Evolutionary conservation across 2,888 invertebrate genomes (phyloP).

Genomic region (Polia nebulosa): DNA sequence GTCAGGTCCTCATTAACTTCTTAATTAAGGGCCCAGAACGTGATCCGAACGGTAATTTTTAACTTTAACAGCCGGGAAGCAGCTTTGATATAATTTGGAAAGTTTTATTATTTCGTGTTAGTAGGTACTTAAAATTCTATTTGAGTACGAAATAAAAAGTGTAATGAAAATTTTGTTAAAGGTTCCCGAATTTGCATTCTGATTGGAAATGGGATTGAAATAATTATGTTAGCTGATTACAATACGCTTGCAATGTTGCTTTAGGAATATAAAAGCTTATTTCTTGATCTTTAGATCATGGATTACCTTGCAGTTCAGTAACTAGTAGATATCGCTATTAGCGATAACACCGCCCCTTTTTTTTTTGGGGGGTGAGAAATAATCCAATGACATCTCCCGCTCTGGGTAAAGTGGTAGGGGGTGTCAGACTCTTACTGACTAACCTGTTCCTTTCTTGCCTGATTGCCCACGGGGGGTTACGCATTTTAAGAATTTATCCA

Average conservation of each 20-base stretch:
- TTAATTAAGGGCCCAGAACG: slow-evolving; percentile 85
- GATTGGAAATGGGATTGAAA: slow-evolving; percentile 41
- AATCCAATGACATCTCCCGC: no score
- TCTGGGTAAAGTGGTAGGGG: no score
- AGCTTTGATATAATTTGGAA: slow-evolving; percentile 63
- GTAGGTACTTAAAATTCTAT: slow-evolving; percentile 54
- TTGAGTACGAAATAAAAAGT: slow-evolving; percentile 48
- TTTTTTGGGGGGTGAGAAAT: no score
- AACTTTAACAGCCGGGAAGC: slow-evolving; percentile 63
- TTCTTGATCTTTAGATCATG: not conserved
- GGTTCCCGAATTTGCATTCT: slow-evolving; percentile 36
- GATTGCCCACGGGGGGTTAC: no score
- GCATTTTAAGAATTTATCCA: no score
- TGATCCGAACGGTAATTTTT: slow-evolving; percentile 80
- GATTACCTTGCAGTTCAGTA: not conserved
- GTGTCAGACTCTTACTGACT: no score
- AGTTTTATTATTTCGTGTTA: slow-evolving; percentile 63
- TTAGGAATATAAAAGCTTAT: not conserved
- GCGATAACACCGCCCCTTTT: no score
- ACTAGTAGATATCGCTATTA: no score
- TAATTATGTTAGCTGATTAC: slow-evolving; percentile 42
- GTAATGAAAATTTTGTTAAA: slow-evolving; percentile 56
- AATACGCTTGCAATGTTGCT: not conserved
- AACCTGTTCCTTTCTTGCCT: no score
- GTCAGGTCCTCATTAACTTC: slow-evolving; percentile 85